These are phyloP conservation scores for Ochlodes sylvanus DNA, from an alignment of 2,888 invertebrate genomes.

Conservation along the genomic window DNA sequence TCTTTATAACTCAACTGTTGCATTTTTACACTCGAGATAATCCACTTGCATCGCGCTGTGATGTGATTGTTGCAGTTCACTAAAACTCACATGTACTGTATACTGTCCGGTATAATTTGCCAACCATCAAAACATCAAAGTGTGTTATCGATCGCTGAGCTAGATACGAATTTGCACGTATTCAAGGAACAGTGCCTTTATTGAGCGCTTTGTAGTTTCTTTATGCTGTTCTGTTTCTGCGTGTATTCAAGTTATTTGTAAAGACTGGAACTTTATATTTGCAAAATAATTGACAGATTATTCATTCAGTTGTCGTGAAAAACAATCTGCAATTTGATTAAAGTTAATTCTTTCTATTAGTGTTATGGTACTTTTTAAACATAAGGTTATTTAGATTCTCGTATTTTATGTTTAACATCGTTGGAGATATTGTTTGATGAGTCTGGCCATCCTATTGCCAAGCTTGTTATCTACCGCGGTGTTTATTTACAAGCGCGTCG, in stretches of 20 bases:
- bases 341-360: neutral
- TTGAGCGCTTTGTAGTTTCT: slow-evolving; percentile 16
- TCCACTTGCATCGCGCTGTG: slow-evolving; percentile 44
- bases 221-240: slow-evolving; percentile 8
- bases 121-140: slow-evolving; percentile 31
- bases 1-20: slow-evolving; percentile 54
- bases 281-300: neutral
- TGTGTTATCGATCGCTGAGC: slow-evolving; percentile 33
- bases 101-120: slow-evolving; percentile 10
- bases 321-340: neutral
- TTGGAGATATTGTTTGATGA: slow-evolving; percentile 51
- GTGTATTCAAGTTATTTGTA: slow-evolving; percentile 28
- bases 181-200: slow-evolving; percentile 26
- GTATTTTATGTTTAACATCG: slow-evolving; percentile 49
- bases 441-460: slow-evolving; percentile 57
- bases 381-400: neutral
- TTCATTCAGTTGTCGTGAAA: neutral
- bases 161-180: slow-evolving; percentile 31
- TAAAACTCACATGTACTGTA: slow-evolving; percentile 3
- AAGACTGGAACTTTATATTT: neutral
- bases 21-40: slow-evolving; percentile 59
- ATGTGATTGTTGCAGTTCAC: slow-evolving; percentile 34
- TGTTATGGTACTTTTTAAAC: neutral
- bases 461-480: slow-evolving; percentile 61
- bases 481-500: slow-evolving; percentile 67